These are phyloP conservation scores for Tenualosa thibaudeaui DNA, from an alignment of 2,797 vertebrate genomes.

Conservation along the genomic window DNA sequence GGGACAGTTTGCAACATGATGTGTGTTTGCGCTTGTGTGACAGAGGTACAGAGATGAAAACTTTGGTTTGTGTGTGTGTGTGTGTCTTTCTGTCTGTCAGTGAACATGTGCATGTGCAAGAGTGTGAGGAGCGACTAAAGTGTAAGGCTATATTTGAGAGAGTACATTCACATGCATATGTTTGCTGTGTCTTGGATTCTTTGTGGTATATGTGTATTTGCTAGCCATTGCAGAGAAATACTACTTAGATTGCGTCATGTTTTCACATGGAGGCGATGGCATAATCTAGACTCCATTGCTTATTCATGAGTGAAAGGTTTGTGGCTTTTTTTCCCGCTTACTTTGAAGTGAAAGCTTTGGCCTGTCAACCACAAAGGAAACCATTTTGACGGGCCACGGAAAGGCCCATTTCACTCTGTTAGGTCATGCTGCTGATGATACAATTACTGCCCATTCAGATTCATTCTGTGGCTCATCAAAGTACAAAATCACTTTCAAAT, in stretches of 20 bases:
- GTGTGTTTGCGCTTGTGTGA: background rate
- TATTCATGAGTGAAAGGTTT: slow-evolving; percentile 22
- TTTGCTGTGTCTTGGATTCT: background rate
- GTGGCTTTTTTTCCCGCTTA: background rate
- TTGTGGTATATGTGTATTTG: background rate
- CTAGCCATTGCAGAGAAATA: background rate
- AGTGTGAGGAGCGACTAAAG: background rate
- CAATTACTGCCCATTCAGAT: slow-evolving; percentile 16
- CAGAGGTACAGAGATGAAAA: no score
- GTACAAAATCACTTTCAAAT: background rate
- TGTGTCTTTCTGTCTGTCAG: background rate
- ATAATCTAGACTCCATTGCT: background rate
- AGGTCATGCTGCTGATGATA: slow-evolving; percentile 6
- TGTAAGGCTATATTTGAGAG: background rate
- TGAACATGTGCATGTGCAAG: background rate
- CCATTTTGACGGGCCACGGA: background rate
- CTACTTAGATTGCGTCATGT: background rate
- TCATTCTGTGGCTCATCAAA: background rate
- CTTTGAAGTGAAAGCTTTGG: background rate
- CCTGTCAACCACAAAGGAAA: background rate
- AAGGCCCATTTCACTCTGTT: background rate
- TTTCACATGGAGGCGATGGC: background rate
- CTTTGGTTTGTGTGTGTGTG: background rate
- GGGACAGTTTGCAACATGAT: background rate
- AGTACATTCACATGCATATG: background rate